Conservation (phyloP, 1,140 invertebrate species). For the Zaprionus vittiger region DNA sequence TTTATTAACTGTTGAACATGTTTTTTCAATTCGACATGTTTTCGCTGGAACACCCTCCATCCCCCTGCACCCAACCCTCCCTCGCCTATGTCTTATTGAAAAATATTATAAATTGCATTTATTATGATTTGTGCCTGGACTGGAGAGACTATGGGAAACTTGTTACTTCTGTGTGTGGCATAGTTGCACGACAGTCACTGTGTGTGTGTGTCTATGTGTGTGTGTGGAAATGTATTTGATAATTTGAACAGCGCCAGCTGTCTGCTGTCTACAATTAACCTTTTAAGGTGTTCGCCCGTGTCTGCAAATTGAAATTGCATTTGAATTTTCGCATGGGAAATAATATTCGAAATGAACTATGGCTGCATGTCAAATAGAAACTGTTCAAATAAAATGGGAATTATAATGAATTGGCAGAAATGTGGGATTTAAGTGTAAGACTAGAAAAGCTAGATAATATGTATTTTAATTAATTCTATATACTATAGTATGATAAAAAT, state of each 20-base stretch:
- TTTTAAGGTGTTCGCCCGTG: constrained; percentile 47
- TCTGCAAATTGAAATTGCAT: constrained; percentile 7
- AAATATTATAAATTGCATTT: constrained; percentile 75
- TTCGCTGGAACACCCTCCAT: neutral
- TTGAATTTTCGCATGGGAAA: constrained; percentile 28
- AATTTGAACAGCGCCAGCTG: constrained; percentile 34
- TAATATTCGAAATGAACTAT: neutral
- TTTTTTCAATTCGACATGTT: constrained; percentile 58
- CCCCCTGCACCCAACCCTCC: neutral
- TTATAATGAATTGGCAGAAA: neutral
- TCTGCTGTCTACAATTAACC: constrained; percentile 52
- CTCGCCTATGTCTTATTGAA: constrained; percentile 13
- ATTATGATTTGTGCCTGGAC: constrained; percentile 49
- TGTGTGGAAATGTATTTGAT: constrained; percentile 22
- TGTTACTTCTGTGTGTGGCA: constrained; percentile 43
- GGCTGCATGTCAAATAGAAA: neutral
- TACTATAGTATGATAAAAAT: too few species aligned
- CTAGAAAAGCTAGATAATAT: too few species aligned
- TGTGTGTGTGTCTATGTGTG: constrained; percentile 33
- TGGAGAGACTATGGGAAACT: constrained; percentile 50
- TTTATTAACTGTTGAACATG: constrained; percentile 83
- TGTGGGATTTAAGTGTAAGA: too few species aligned
- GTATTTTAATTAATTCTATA: too few species aligned
- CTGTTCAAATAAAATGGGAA: neutral
- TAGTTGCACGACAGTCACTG: constrained; percentile 1